phyloP scores from a whole-genome alignment of 2,797 vertebrate genomes.

The Artibeus jamaicensis region DNA sequence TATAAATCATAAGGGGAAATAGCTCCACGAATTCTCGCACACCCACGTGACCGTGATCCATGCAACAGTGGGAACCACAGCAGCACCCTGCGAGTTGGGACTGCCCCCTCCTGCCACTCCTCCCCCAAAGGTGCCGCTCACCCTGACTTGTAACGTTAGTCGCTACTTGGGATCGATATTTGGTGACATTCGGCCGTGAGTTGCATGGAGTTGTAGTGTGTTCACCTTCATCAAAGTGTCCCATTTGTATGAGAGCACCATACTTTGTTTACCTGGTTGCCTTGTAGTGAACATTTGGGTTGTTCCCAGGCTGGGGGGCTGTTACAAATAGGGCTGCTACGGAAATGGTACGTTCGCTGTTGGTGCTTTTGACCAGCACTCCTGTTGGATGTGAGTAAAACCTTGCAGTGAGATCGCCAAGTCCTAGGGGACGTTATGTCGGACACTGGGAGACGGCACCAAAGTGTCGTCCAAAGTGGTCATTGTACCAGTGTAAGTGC shows the following conservation, averaged over 20 bases:
- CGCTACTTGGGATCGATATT: background rate
- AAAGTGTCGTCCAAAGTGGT: background rate
- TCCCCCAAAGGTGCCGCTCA: background rate
- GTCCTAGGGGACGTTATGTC: background rate
- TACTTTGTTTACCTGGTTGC: background rate
- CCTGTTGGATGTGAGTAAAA: background rate
- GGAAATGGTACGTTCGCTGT: background rate
- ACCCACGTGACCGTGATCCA: accelerated
- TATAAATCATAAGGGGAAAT: background rate
- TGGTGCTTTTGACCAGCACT: background rate
- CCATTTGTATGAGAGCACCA: background rate
- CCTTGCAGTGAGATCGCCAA: background rate
- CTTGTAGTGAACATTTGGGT: background rate
- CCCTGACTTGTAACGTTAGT: background rate
- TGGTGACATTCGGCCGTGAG: background rate
- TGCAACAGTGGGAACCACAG: background rate
- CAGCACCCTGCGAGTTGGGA: background rate
- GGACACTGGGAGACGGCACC: background rate
- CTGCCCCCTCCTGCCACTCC: no score
- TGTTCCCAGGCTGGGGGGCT: background rate
- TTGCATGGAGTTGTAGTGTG: background rate
- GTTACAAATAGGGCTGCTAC: background rate
- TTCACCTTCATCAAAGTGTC: background rate
- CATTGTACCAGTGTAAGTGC: accelerated
- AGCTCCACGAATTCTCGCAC: background rate